Evolutionary conservation across 2,113 vertebrate species (phyloP).

Genomic region (Catharus fuscescens): DNA sequence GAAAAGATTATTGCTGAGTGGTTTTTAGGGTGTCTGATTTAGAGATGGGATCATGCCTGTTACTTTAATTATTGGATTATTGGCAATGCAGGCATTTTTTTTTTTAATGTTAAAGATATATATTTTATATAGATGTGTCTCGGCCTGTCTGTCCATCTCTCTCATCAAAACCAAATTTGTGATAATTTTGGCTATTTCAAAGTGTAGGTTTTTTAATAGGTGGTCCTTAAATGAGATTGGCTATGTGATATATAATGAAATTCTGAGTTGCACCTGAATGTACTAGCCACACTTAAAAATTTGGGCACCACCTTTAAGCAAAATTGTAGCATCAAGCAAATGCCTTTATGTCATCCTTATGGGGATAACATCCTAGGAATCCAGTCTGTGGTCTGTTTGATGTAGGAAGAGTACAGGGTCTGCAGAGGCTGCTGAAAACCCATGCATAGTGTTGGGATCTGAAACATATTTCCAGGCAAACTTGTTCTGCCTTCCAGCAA

Average conservation of each 20-base stretch:
- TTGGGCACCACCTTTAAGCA: constrained; percentile 20
- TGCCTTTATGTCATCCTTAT: not conserved
- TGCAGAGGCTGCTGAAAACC: not conserved
- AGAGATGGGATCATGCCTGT: not conserved
- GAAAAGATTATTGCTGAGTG: not conserved
- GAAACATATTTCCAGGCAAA: constrained; percentile 15
- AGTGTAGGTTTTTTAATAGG: not conserved
- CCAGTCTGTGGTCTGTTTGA: constrained; percentile 41
- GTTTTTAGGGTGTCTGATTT: not conserved
- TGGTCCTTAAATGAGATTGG: not conserved
- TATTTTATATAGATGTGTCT: not conserved
- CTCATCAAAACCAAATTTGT: not conserved
- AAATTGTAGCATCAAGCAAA: not conserved
- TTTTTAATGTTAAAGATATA: not conserved
- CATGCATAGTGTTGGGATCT: not conserved
- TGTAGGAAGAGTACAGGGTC: not conserved
- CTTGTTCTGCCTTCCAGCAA: constrained; percentile 12
- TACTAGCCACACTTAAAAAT: not conserved
- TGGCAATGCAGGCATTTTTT: not conserved
- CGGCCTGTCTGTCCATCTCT: not conserved
- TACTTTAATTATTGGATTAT: not conserved
- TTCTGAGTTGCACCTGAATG: not conserved
- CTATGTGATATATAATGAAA: not conserved
- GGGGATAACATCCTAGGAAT: constrained; percentile 40
- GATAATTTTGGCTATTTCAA: not conserved